phyloP scores from a whole-genome alignment of 2,797 vertebrate genomes.

The Sciaenops ocellatus region DNA sequence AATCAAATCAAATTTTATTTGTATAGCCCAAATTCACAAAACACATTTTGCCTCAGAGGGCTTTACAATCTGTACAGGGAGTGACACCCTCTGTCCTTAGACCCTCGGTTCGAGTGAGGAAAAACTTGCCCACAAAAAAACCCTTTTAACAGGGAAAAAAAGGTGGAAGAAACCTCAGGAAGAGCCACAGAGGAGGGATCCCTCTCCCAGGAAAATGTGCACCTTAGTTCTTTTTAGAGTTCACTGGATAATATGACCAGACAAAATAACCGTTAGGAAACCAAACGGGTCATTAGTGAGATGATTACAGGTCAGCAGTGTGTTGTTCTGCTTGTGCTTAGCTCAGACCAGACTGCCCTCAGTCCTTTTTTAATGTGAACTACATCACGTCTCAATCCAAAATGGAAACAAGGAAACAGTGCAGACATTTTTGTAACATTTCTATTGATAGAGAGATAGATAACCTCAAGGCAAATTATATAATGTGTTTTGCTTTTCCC shows the following conservation, averaged over 20 bases:
- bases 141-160: too few relatives aligned
- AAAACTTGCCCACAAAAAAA: too few relatives aligned
- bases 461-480: background rate
- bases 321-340: slow-evolving; percentile 45
- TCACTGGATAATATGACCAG: slow-evolving; percentile 58
- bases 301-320: slow-evolving; percentile 61
- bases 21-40: too few relatives aligned
- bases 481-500: background rate
- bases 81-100: too few relatives aligned
- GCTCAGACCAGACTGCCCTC: slow-evolving; percentile 37
- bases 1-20: too few relatives aligned
- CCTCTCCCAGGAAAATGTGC: too few relatives aligned
- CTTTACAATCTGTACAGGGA: too few relatives aligned
- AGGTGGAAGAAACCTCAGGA: too few relatives aligned
- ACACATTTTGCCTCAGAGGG: too few relatives aligned
- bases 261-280: slow-evolving; percentile 63
- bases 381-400: slow-evolving; percentile 25
- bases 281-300: slow-evolving; percentile 65
- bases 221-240: slow-evolving; percentile 40
- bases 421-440: background rate
- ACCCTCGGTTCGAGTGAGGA: too few relatives aligned
- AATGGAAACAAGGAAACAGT: slow-evolving; percentile 17
- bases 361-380: slow-evolving; percentile 36
- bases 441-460: background rate
- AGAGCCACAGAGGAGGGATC: too few relatives aligned